Conservation (phyloP, 2,888 invertebrate species). For the Terebella lapidaria region DNA sequence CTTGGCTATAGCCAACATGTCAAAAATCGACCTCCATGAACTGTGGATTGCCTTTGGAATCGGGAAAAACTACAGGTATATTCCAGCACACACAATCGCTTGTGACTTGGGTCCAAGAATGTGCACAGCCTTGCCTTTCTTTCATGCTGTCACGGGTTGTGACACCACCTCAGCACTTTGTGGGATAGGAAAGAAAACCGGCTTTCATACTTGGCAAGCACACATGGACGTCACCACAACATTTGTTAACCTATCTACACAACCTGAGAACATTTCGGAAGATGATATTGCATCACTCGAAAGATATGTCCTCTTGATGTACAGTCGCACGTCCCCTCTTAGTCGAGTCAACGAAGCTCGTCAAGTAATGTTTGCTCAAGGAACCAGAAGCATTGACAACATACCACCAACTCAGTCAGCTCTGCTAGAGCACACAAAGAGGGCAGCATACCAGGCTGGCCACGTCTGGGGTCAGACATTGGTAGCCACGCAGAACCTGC, state of each 20-base stretch:
- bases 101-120: conserved; percentile 9
- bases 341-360: conserved; percentile 21
- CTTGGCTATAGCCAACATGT: too few species aligned
- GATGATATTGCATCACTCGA: conserved; percentile 14
- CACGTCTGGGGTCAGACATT: conserved; percentile 16
- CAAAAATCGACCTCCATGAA: neutral
- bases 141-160: conserved; percentile 22
- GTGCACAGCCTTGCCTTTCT: conserved; percentile 9
- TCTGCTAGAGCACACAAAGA: conserved; percentile 20
- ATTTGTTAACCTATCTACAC: neutral
- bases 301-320: conserved; percentile 24
- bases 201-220: conserved; percentile 10
- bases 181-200: conserved; percentile 12
- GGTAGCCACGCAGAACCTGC: neutral
- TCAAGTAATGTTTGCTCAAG: conserved; percentile 19
- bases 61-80: conserved; percentile 17
- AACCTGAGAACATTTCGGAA: neutral
- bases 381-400: conserved; percentile 10
- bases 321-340: conserved; percentile 16
- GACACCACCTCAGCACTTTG: conserved; percentile 15
- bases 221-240: neutral
- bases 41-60: conserved; percentile 22
- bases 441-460: conserved; percentile 23
- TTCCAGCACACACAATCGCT: conserved; percentile 19
- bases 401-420: conserved; percentile 25